Evolutionary conservation across 1,140 invertebrate genomes (phyloP).

Genomic region (Paracyclopina nana): DNA sequence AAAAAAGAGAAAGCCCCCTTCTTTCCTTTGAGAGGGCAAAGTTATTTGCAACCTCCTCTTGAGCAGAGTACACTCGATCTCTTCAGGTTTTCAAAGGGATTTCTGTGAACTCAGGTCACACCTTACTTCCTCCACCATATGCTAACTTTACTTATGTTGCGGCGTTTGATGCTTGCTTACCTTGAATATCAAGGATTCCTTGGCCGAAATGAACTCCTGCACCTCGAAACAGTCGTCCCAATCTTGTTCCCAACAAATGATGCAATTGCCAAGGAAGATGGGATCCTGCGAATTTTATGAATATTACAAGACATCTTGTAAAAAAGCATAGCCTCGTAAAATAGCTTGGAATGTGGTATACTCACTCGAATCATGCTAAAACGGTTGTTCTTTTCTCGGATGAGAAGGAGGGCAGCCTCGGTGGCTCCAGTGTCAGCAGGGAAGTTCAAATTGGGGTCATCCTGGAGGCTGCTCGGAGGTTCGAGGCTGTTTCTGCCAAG

Average conservation of each 20-base stretch:
- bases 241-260: conserved; percentile 65
- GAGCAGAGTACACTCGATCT: no score
- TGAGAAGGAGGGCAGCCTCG: conserved; percentile 11
- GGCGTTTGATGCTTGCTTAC: no score
- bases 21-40: no score
- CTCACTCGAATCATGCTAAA: conserved; percentile 9
- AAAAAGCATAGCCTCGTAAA: neutral
- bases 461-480: conserved; percentile 7
- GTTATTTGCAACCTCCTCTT: no score
- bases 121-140: no score
- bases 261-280: conserved; percentile 65
- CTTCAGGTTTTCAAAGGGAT: no score
- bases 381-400: conserved; percentile 14
- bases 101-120: no score
- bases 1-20: no score
- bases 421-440: conserved; percentile 2
- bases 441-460: conserved; percentile 6
- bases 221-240: conserved; percentile 85
- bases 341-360: neutral
- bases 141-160: no score
- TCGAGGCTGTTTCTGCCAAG: neutral
- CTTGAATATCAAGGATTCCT: conserved; percentile 85
- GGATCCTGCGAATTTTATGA: conserved; percentile 70
- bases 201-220: conserved; percentile 69
- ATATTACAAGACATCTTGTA: no score